phyloP scores from a whole-genome alignment of 2,113 vertebrate species.

The Tyto alba region DNA sequence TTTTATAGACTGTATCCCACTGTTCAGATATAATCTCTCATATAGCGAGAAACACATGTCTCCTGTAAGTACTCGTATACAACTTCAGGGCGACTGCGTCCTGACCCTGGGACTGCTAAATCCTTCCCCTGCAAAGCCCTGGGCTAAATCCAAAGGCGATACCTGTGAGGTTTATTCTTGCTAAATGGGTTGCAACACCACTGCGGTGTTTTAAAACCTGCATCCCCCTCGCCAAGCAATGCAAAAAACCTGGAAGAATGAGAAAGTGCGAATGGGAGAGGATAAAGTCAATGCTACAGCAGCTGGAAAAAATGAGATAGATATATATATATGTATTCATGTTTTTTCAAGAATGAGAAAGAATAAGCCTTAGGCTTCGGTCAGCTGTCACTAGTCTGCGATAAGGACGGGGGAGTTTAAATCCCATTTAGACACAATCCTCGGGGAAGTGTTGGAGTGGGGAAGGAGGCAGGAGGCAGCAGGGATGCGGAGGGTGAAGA shows the following conservation, averaged over 20 bases:
- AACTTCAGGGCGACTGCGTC: not conserved
- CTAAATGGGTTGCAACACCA: rapidly evolving
- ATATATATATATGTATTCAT: not conserved
- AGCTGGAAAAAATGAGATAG: not conserved
- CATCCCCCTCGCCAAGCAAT: rapidly evolving
- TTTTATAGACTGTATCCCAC: not conserved
- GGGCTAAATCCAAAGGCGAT: not conserved
- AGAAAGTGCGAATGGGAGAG: not conserved
- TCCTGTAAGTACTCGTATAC: not conserved
- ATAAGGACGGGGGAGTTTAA: slow-evolving; percentile 7
- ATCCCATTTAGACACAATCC: slow-evolving; percentile 11
- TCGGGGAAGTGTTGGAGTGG: not conserved
- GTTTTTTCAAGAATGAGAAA: not conserved
- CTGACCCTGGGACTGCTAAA: not conserved
- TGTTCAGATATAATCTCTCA: not conserved
- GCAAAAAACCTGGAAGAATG: not conserved
- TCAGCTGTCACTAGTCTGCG: not conserved
- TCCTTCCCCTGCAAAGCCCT: not conserved
- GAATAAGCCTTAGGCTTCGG: not conserved
- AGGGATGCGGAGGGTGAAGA: not conserved
- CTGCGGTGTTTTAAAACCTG: rapidly evolving
- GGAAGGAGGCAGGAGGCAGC: not conserved
- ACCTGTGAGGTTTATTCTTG: not conserved
- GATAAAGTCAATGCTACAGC: not conserved
- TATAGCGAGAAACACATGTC: not conserved